Percentiles rank a stretch among this genome's conserved stretches.
Evolutionary conservation across 2,797 vertebrate species (phyloP).

Genomic region (Malurus splendens): DNA sequence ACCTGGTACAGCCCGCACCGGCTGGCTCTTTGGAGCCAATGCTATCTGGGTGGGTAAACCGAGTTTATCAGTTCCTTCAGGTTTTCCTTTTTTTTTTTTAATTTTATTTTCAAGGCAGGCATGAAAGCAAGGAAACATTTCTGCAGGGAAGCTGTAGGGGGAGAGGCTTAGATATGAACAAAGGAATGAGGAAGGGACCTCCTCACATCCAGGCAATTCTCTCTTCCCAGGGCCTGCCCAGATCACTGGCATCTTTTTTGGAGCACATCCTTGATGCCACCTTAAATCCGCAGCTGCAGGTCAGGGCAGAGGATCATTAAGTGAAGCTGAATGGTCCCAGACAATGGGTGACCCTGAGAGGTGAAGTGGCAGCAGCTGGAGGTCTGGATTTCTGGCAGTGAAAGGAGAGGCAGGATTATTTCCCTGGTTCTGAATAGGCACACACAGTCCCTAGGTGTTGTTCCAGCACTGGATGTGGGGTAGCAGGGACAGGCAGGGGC

Average conservation of each 20-base stretch:
- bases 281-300: background rate
- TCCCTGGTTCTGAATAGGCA: background rate
- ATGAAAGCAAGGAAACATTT: background rate
- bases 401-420: background rate
- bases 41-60: background rate
- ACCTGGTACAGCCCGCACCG: accelerated
- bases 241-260: too few relatives aligned
- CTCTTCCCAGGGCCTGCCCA: accelerated
- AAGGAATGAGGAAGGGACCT: accelerated
- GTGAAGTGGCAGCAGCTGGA: background rate
- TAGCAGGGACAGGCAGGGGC: background rate
- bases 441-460: accelerated
- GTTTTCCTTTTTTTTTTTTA: background rate
- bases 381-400: background rate
- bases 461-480: background rate
- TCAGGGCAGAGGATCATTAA: background rate
- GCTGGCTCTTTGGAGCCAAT: accelerated
- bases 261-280: background rate
- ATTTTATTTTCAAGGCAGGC: background rate
- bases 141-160: background rate
- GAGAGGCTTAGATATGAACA: background rate
- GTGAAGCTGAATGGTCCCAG: accelerated
- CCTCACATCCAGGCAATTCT: accelerated
- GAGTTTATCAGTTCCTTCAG: background rate
- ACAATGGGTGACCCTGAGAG: accelerated